Evolutionary conservation across 2,113 vertebrate genomes (phyloP), one percentile per base, ranked within the genome.

Genomic region (Phalacrocorax carbo): DNA sequence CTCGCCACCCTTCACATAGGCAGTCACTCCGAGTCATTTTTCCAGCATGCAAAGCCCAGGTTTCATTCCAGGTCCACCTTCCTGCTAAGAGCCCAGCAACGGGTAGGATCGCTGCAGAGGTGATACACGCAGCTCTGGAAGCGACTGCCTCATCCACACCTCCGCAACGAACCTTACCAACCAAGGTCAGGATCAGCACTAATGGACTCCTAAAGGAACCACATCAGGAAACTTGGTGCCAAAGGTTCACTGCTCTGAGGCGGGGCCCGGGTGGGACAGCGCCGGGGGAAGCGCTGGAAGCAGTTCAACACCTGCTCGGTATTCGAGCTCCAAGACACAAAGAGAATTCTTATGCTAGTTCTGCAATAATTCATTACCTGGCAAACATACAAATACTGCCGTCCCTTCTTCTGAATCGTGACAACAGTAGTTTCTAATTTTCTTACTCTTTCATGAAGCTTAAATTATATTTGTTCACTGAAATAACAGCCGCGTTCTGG

Each of bases 1-100:
- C 60, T 40, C 3, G 0, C 15, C 17, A 3, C 29, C 51, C 34
- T 68, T 79, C 49, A 42, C 52, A 4, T 0, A 4, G 27, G 23
- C 21, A 30, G 52, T 19, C 19, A 13, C 73, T 76, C 27, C 1
- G 1, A 60, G 73, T 2, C 26, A 34, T 16, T 64, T 30, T 32
- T 62, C 42, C 18, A 21, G 46, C 27, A 17, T 2, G 4, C 13
- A 75, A 70, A 77, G 17, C 26, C 72, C 34, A 23, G n/a, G 22
- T 48, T 62, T 68, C 34, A 55, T 11, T 2, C 18, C 46, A 38
- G 20, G 19, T 14, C 38, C 78, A 15, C 11, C 5, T 23, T 54
- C 12, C 9, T 26, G 13, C 40, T 34, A 19, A 34, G 0, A 65
- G 22, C 19, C 44, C 72, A 51, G 38, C 19, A 26, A 25, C 0